Base-by-base conservation (phyloP, 2,888 invertebrate species). In the Cetonia aurata region DNA sequence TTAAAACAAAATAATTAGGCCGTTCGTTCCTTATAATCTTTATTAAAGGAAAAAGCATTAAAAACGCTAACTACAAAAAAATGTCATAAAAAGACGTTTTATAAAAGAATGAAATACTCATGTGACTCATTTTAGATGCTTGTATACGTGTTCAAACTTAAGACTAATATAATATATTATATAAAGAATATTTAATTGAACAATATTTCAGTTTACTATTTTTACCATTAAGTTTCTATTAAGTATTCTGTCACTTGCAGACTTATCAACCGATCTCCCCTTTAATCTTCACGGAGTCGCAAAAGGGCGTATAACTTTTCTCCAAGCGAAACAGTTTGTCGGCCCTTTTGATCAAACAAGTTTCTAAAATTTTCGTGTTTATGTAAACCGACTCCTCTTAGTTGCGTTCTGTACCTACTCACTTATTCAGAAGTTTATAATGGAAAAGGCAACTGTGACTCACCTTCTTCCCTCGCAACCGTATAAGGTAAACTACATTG, bases 341-440 rank as follows among this genome's bases (percentile, higher is more conserved):
- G 17, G 17, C 15, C 12, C 57, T 57, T 57, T 41, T 17, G 57
- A 57, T 57, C 57, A 57, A 57, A 42, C 57, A 57, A 57, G 31
- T 25, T 41, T 57, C 57, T 41, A 15, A 57, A 41, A 57, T 57
- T 57, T 57, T 57, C 50, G 19, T 9, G 50, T 19, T 50, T 50
- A 46, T 46, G 46, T 46, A 50, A 50, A 50, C 50, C 50, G 50
- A 50, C 50, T 15, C 50, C 50, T 50, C 15, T 19, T 50, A 15
- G 17, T 15, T 15, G 15, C 13, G 19, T 13, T 6, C 17, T 50
- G 9, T 17, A 9, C 17, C 19, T 50, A 17, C 19, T 13, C 50
- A 17, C 19, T 17, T 50, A 50, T 50, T 50, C 50, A 9, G 50
- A 50, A 50, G 4, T 50, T 50, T 50, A 50, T 50, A 19, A 50